A percentile compares a stretch with the other conserved stretches of the same genome.
phyloP scores from a whole-genome alignment of 2,113 vertebrate species.

The Turnix velox region DNA sequence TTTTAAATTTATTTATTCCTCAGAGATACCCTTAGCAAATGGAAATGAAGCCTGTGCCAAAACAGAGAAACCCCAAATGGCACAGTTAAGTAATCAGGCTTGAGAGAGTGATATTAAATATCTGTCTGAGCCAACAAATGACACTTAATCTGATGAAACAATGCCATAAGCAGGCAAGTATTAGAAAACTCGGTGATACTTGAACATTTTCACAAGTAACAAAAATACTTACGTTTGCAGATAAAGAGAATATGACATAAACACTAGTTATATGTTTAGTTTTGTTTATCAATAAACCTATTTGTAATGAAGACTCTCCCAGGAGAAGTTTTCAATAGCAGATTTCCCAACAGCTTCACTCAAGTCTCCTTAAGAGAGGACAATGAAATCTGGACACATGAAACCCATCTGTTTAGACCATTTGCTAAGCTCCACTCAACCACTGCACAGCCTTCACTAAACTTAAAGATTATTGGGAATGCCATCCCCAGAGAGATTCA shows the following conservation, averaged over 20 bases:
- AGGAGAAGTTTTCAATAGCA: neutral
- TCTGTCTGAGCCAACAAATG: neutral
- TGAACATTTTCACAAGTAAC: neutral
- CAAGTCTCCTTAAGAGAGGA: rapidly evolving
- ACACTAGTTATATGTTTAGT: neutral
- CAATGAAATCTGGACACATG: neutral
- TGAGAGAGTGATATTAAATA: neutral
- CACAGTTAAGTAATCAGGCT: neutral
- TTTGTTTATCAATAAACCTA: neutral
- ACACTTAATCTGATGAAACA: neutral
- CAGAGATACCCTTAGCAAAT: neutral
- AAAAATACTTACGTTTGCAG: neutral
- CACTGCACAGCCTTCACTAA: neutral
- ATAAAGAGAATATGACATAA: neutral
- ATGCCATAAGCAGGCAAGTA: neutral
- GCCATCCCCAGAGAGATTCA: neutral
- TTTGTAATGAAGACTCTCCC: neutral
- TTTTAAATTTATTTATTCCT: neutral
- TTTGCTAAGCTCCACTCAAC: neutral
- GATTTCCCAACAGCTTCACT: neutral
- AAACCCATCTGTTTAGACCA: neutral
- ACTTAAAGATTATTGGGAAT: neutral
- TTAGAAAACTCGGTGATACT: neutral
- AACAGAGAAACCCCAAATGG: neutral
- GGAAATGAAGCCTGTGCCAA: neutral